These are phyloP conservation scores for Entomobrya multifasciata DNA, from an alignment of 2,888 invertebrate species.

Conservation along the genomic window DNA sequence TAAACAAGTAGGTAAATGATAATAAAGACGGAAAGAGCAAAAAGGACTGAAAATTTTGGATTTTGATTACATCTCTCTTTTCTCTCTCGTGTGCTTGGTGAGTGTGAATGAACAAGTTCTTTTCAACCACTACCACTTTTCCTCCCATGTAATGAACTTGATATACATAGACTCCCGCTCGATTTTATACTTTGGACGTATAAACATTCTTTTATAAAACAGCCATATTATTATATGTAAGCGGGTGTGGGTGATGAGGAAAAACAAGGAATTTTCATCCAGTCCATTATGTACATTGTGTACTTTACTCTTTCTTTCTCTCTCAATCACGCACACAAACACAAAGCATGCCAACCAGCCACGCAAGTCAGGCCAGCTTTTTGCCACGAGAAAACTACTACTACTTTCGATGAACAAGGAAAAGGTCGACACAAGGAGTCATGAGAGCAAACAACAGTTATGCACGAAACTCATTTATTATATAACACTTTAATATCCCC, in stretches of 20 bases:
- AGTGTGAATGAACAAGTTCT: constrained; percentile 74
- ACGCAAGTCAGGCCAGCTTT: constrained; percentile 9
- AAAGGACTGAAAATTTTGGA: constrained; percentile 62
- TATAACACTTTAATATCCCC: constrained; percentile 62
- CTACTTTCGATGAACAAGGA: constrained; percentile 49
- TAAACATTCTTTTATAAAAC: background rate
- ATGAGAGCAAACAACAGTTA: constrained; percentile 64
- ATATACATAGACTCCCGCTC: background rate
- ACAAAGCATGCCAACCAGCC: background rate
- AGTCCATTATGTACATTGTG: constrained; percentile 53
- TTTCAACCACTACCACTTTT: constrained; percentile 47
- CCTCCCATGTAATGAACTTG: constrained; percentile 52
- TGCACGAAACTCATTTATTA: constrained; percentile 65
- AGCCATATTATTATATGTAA: constrained; percentile 19
- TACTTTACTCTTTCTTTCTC: background rate
- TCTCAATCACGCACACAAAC: constrained; percentile 30
- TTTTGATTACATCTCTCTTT: constrained; percentile 63
- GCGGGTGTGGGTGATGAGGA: constrained; percentile 60
- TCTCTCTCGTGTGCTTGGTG: constrained; percentile 59
- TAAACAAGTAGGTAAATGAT: constrained; percentile 36
- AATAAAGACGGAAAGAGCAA: constrained; percentile 60
- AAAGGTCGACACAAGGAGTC: constrained; percentile 61
- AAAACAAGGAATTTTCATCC: constrained; percentile 71
- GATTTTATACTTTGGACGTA: background rate
- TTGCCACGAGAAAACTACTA: background rate